phyloP scores from a whole-genome alignment of 2,888 invertebrate species.

The Amorpha juglandis region DNA sequence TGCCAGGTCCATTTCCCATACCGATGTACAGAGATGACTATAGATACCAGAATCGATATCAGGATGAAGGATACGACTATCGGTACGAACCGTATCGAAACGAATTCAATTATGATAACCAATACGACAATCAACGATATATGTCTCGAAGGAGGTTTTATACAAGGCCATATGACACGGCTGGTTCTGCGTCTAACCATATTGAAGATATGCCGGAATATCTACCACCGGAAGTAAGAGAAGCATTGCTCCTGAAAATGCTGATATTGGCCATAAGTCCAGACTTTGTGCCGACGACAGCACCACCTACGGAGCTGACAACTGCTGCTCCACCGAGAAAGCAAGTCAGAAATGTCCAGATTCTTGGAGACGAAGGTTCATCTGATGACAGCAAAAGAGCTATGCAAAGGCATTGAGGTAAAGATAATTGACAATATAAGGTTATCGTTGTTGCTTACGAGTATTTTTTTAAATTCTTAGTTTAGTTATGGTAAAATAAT shows the following conservation, averaged over 20 bases:
- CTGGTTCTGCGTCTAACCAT: slow-evolving; percentile 70
- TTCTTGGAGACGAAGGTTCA: slow-evolving; percentile 86
- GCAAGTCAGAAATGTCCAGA: slow-evolving; percentile 89
- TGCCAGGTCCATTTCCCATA: slow-evolving; percentile 63
- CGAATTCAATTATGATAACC: slow-evolving; percentile 72
- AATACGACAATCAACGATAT: slow-evolving; percentile 78
- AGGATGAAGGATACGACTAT: slow-evolving; percentile 75
- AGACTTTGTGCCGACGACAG: slow-evolving; percentile 76
- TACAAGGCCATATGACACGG: slow-evolving; percentile 69
- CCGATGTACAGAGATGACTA: slow-evolving; percentile 64
- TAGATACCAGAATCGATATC: slow-evolving; percentile 64
- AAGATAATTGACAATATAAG: slow-evolving; percentile 25
- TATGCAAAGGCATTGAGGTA: slow-evolving; percentile 61
- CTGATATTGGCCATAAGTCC: slow-evolving; percentile 88
- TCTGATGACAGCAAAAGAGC: slow-evolving; percentile 62
- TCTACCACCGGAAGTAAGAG: slow-evolving; percentile 88
- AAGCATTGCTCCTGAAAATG: slow-evolving; percentile 89
- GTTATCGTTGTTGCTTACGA: not conserved
- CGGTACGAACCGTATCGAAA: slow-evolving; percentile 69
- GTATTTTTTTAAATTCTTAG: slow-evolving; percentile 21
- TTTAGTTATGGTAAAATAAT: slow-evolving; percentile 52
- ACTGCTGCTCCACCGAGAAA: slow-evolving; percentile 81
- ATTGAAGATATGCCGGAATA: slow-evolving; percentile 84
- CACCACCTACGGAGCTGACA: slow-evolving; percentile 73
- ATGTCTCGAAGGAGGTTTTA: slow-evolving; percentile 70